These are phyloP conservation scores for Sterrhoptilus dennistouni DNA, from an alignment of 2,113 vertebrate genomes.

Conservation along the genomic window DNA sequence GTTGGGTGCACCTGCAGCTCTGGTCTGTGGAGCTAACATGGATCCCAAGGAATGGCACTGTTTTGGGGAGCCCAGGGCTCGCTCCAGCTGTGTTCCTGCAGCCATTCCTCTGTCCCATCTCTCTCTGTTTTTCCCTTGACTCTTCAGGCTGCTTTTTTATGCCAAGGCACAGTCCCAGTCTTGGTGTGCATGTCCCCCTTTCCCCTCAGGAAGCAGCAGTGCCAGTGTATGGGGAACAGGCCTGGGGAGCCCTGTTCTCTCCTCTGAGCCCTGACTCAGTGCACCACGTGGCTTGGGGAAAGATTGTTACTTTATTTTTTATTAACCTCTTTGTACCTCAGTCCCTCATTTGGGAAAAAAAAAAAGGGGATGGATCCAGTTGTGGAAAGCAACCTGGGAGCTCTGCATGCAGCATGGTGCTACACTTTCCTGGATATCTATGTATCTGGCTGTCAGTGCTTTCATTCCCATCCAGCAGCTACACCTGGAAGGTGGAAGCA, in stretches of 20 bases:
- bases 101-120: neutral
- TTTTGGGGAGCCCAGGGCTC: accelerated
- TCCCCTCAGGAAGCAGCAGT: neutral
- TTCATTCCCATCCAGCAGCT: neutral
- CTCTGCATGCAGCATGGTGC: neutral
- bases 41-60: neutral
- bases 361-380: neutral
- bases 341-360: neutral
- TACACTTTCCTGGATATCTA: neutral
- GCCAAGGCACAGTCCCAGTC: neutral
- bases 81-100: accelerated
- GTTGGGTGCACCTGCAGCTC: neutral
- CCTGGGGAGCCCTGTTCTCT: neutral
- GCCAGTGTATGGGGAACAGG: neutral
- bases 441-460: neutral
- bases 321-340: constrained; percentile 34
- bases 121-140: neutral
- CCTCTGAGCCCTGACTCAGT: neutral
- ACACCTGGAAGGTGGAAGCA: neutral
- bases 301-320: neutral
- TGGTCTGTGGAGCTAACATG: accelerated
- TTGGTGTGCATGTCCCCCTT: accelerated
- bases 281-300: accelerated
- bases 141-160: neutral
- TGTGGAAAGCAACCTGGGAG: neutral